A percentile compares a stretch with the other conserved stretches of the same genome.
These are phyloP conservation scores for Cephus rjabovi DNA, from an alignment of 2,888 invertebrate genomes.

Conservation along the genomic window DNA sequence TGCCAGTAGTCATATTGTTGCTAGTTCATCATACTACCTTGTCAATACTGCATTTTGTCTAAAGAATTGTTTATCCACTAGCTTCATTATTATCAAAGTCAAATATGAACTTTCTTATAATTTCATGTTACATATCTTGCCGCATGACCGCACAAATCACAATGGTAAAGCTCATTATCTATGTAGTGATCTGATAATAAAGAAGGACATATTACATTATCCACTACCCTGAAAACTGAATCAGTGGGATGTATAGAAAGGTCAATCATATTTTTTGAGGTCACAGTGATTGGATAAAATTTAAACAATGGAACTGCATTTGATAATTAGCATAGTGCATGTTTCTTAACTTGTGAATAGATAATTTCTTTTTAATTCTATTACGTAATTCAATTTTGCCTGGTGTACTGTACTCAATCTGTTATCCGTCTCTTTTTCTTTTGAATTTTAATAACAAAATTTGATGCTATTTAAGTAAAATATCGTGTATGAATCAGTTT, in stretches of 20 bases:
- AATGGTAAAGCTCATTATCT: neutral
- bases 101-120: neutral
- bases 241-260: neutral
- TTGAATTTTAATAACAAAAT: neutral
- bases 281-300: neutral
- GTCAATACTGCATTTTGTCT: neutral
- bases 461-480: neutral
- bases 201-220: neutral
- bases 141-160: neutral
- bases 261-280: neutral
- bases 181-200: neutral
- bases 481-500: neutral
- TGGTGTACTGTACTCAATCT: neutral
- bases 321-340: neutral
- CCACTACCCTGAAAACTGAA: neutral
- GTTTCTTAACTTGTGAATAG: neutral
- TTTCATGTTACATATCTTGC: neutral
- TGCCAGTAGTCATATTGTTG: neutral
- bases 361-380: neutral
- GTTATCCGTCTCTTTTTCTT: neutral
- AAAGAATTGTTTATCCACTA: neutral
- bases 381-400: neutral
- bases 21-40: neutral
- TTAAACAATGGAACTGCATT: neutral
- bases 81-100: neutral